phyloP scores from a whole-genome alignment of 1,140 invertebrate genomes.

The Zaprionus lachaisei region DNA sequence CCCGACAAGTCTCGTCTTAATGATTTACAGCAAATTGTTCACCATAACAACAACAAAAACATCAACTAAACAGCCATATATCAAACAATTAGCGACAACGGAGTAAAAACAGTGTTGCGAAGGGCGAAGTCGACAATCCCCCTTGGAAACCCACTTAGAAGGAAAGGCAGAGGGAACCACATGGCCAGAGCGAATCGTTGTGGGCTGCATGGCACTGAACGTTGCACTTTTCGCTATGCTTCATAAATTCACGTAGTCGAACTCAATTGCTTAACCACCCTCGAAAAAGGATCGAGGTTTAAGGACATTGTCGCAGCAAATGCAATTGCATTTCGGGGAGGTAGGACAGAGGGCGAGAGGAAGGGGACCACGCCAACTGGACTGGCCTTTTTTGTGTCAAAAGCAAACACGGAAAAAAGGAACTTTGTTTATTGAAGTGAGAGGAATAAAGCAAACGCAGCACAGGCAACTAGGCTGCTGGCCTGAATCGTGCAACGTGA shows the following conservation, averaged over 20 bases:
- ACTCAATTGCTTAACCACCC: constrained; percentile 61
- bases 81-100: constrained; percentile 76
- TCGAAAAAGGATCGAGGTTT: constrained; percentile 29
- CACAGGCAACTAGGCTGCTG: neutral
- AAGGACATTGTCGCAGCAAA: constrained; percentile 48
- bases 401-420: constrained; percentile 7
- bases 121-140: constrained; percentile 28
- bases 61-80: constrained; percentile 49
- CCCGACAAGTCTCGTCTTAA: constrained; percentile 46
- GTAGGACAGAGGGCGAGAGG: neutral
- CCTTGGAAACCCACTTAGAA: constrained; percentile 11
- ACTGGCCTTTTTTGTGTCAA: constrained; percentile 37
- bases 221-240: constrained; percentile 71
- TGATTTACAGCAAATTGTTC: constrained; percentile 57
- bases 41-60: constrained; percentile 61
- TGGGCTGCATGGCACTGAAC: constrained; percentile 27
- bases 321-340: constrained; percentile 50
- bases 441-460: constrained; percentile 26
- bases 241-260: constrained; percentile 74
- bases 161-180: constrained; percentile 1
- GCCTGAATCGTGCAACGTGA: neutral
- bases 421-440: constrained; percentile 59
- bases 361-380: neutral
- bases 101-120: constrained; percentile 57
- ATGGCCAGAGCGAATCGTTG: constrained; percentile 27